Percentiles rank a stretch among this genome's conserved stretches.
Evolutionary conservation across 1,140 invertebrate genomes (phyloP).

Genomic region (Micrasema longulum): DNA sequence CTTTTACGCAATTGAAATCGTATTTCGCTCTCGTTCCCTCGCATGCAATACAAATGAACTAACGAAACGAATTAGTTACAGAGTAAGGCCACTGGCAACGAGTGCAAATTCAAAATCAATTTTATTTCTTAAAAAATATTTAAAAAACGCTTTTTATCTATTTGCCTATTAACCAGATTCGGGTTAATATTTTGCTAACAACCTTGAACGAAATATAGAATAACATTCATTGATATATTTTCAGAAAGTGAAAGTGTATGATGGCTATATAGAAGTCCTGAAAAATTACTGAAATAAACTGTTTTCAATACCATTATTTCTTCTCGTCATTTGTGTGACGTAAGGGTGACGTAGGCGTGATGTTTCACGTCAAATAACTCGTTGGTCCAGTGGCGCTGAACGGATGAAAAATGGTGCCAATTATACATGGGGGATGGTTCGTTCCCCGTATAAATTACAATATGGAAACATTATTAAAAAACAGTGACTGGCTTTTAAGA

Average conservation of each 20-base stretch:
- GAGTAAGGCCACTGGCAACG: too few relatives aligned
- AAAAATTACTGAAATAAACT: slow-evolving; percentile 4
- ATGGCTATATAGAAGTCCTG: neutral
- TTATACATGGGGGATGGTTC: slow-evolving; percentile 1
- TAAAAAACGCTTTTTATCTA: too few relatives aligned
- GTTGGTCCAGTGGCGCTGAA: slow-evolving; percentile 2
- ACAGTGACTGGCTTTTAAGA: slow-evolving; percentile 3
- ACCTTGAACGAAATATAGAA: neutral
- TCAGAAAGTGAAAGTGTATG: neutral
- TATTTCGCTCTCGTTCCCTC: too few relatives aligned
- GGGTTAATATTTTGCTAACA: neutral
- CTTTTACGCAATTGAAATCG: too few relatives aligned
- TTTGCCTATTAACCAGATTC: neutral
- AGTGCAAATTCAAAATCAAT: too few relatives aligned
- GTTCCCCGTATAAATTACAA: neutral
- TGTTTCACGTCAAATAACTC: neutral
- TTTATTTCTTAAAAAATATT: too few relatives aligned
- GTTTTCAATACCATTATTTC: too few relatives aligned
- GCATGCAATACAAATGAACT: too few relatives aligned
- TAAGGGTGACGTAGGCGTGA: slow-evolving; percentile 18
- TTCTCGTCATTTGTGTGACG: slow-evolving; percentile 14
- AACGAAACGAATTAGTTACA: too few relatives aligned
- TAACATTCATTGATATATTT: neutral
- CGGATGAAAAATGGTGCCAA: slow-evolving; percentile 2
- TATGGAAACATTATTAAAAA: neutral